Percentiles rank a stretch among this genome's conserved stretches.
Conservation (phyloP, 2,797 vertebrate genomes). For the Huso huso region DNA sequence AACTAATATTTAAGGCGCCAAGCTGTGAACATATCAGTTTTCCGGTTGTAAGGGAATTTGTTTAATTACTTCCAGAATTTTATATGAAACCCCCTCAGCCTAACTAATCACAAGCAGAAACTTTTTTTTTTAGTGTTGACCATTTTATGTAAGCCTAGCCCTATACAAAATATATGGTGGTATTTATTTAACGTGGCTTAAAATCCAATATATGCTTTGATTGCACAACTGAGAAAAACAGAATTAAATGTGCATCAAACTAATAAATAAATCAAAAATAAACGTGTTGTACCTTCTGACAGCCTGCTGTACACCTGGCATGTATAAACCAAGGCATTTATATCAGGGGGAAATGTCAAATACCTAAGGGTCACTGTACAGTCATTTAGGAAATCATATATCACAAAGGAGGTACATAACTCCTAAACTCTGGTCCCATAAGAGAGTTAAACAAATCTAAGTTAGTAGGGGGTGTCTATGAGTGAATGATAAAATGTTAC, state of each 20-base stretch:
- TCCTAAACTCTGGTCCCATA: neutral
- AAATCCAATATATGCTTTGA: neutral
- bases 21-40: too few relatives aligned
- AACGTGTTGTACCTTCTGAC: too few relatives aligned
- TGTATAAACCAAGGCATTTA: neutral
- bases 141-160: too few relatives aligned
- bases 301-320: neutral
- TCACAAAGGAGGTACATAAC: neutral
- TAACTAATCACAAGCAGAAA: too few relatives aligned
- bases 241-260: neutral
- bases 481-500: neutral
- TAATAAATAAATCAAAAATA: neutral
- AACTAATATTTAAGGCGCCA: too few relatives aligned
- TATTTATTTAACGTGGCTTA: too few relatives aligned
- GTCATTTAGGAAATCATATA: too few relatives aligned
- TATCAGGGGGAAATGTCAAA: neutral
- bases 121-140: too few relatives aligned
- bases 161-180: neutral
- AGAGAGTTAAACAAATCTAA: neutral
- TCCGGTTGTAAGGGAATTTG: too few relatives aligned
- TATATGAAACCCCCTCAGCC: too few relatives aligned
- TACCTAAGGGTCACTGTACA: slow-evolving; percentile 1
- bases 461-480: neutral
- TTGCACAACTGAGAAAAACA: neutral
- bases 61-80: too few relatives aligned